These are phyloP conservation scores for Sinodicranocentrus sp. DNA, from an alignment of 2,888 invertebrate genomes.

Conservation along the genomic window DNA sequence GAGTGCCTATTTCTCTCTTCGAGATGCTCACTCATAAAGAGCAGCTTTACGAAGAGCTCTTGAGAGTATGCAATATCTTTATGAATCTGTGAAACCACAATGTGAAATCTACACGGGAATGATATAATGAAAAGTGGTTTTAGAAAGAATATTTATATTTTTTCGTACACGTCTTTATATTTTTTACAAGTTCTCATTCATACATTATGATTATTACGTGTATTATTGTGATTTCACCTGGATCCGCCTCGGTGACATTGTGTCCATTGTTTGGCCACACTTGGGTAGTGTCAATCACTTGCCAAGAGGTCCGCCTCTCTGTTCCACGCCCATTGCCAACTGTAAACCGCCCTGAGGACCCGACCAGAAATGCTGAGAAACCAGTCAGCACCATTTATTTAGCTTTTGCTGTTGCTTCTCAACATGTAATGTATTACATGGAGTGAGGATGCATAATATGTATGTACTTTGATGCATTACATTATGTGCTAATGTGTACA, in stretches of 20 bases:
- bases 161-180: constrained; percentile 16
- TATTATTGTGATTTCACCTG: constrained; percentile 71
- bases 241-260: constrained; percentile 76
- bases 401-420: constrained; percentile 46
- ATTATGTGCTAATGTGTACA: background rate
- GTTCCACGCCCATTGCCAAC: constrained; percentile 72
- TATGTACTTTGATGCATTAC: background rate
- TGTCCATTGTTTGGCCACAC: constrained; percentile 75
- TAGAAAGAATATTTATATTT: constrained; percentile 31
- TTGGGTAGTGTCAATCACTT: constrained; percentile 76
- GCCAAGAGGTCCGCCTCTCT: constrained; percentile 73
- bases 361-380: constrained; percentile 56
- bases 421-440: constrained; percentile 39
- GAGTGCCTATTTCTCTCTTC: no score
- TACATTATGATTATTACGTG: constrained; percentile 53
- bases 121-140: constrained; percentile 54
- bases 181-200: constrained; percentile 35
- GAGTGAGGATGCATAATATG: constrained; percentile 4
- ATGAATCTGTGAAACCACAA: background rate
- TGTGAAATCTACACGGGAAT: constrained; percentile 2
- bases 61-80: no score
- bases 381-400: constrained; percentile 66
- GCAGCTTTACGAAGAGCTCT: no score
- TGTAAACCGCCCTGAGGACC: constrained; percentile 72
- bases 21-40: no score